phyloP scores from a whole-genome alignment of 2,797 vertebrate species.

The Pristis pectinata region DNA sequence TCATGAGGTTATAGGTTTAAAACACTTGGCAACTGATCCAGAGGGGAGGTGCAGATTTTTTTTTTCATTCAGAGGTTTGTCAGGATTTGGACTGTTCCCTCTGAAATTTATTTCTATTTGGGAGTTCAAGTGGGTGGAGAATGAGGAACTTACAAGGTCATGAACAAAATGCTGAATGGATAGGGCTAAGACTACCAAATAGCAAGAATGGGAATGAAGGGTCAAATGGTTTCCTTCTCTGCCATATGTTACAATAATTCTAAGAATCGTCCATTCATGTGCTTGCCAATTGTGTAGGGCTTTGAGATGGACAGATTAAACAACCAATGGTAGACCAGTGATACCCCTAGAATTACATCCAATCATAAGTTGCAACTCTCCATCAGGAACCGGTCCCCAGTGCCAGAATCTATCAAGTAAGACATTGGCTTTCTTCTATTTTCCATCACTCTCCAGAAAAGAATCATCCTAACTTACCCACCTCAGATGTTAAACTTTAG shows the following conservation, averaged over 20 bases:
- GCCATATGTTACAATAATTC: neutral
- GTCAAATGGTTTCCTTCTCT: neutral
- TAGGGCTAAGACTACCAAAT: neutral
- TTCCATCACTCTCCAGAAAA: neutral
- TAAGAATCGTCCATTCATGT: neutral
- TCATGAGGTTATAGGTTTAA: neutral
- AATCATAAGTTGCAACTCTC: neutral
- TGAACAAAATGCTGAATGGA: neutral
- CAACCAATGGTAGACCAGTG: neutral
- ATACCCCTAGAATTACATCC: neutral
- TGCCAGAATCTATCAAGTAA: neutral
- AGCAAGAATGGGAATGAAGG: neutral
- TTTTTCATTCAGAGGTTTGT: neutral
- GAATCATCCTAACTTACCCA: neutral
- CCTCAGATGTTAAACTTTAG: neutral
- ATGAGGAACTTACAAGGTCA: neutral
- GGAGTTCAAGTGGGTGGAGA: too few relatives aligned
- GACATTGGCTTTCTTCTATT: neutral
- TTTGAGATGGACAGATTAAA: neutral
- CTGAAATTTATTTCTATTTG: too few relatives aligned
- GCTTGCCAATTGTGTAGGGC: neutral
- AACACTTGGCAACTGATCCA: neutral
- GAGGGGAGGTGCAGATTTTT: neutral
- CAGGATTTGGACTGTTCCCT: neutral
- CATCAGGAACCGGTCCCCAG: neutral